Evolutionary conservation across 1,140 invertebrate genomes (phyloP).

Genomic region (Trinorchestia longiramus): DNA sequence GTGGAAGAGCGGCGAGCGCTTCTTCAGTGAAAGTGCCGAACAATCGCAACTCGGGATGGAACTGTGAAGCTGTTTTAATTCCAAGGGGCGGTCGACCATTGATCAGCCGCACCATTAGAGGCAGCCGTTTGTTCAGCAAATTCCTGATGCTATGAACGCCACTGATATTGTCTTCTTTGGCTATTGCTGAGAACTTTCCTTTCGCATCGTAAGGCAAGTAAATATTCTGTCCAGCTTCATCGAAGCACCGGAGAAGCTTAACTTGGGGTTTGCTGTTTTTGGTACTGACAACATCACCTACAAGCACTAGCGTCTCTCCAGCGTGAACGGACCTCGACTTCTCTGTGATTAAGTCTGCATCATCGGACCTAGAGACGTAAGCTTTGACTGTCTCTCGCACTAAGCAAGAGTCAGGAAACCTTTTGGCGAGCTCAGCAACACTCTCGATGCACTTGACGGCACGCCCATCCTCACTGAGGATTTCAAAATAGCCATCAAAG

Average conservation of each 20-base stretch:
- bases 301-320: slow-evolving; percentile 84
- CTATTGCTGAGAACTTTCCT: slow-evolving; percentile 89
- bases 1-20: slow-evolving; percentile 85
- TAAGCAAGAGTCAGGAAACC: slow-evolving; percentile 83
- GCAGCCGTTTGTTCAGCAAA: slow-evolving; percentile 87
- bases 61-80: slow-evolving; percentile 74
- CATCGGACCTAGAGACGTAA: slow-evolving; percentile 73
- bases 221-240: slow-evolving; percentile 85
- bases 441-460: slow-evolving; percentile 90
- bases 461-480: slow-evolving; percentile 91
- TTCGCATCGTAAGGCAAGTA: slow-evolving; percentile 86
- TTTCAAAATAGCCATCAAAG: slow-evolving; percentile 92
- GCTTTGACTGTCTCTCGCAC: slow-evolving; percentile 89
- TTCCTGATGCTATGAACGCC: slow-evolving; percentile 76
- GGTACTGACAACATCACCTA: slow-evolving; percentile 77
- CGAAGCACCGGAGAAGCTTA: slow-evolving; percentile 87
- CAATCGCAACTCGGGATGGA: slow-evolving; percentile 85
- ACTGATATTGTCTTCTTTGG: slow-evolving; percentile 91
- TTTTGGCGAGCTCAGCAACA: slow-evolving; percentile 83
- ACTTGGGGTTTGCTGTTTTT: slow-evolving; percentile 65
- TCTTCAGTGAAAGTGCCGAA: slow-evolving; percentile 85
- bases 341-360: slow-evolving; percentile 75
- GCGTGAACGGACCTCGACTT: slow-evolving; percentile 79
- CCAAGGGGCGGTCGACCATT: slow-evolving; percentile 86
- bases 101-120: slow-evolving; percentile 89